A percentile compares a stretch with the other conserved stretches of the same genome.
Conservation (phyloP, 1,140 invertebrate genomes). For the Matsumurasca onukii region DNA sequence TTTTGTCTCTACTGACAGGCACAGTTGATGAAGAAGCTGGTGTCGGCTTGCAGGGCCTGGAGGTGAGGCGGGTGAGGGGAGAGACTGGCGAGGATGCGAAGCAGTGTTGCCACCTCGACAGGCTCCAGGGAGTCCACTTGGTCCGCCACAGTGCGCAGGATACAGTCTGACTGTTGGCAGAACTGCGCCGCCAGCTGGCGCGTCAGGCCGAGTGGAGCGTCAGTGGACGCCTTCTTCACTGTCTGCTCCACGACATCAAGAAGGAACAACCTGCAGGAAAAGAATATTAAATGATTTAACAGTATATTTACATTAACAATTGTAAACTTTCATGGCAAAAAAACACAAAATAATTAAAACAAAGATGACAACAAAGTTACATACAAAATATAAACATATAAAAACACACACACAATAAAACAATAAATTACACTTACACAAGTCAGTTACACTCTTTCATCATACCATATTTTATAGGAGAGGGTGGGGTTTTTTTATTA, state of each 20-base stretch:
- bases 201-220: neutral
- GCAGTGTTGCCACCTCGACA: conserved; percentile 24
- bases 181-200: conserved; percentile 15
- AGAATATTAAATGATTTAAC: no score
- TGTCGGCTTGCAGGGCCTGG: conserved; percentile 10
- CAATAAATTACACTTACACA: no score
- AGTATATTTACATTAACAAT: no score
- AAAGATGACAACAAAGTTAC: no score
- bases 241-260: conserved; percentile 8
- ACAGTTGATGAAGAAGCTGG: conserved; percentile 33
- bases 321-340: no score
- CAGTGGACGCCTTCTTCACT: neutral
- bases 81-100: conserved; percentile 1
- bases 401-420: no score
- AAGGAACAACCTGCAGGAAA: conserved; percentile 4
- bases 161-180: conserved; percentile 26
- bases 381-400: no score
- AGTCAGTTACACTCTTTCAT: no score
- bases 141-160: conserved; percentile 21
- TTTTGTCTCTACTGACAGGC: conserved; percentile 32
- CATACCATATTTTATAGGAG: no score
- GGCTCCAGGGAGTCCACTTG: conserved; percentile 26
- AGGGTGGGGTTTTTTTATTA: no score
- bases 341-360: no score
- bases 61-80: conserved; percentile 20